Evolutionary conservation across 2,797 vertebrate genomes (phyloP).

Genomic region (Falco cherrug): DNA sequence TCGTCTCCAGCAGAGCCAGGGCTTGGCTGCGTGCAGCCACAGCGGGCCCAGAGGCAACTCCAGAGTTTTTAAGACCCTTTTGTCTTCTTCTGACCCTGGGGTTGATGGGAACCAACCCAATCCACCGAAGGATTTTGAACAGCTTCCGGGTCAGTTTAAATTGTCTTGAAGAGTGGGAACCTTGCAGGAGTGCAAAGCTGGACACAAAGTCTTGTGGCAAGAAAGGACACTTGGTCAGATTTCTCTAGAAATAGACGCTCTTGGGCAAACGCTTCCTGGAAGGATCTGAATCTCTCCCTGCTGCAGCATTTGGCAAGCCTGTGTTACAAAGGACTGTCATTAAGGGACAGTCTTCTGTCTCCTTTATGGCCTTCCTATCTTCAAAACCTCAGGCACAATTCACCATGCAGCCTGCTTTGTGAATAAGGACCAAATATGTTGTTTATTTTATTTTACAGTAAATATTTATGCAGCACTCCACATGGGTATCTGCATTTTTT

Average conservation of each 20-base stretch:
- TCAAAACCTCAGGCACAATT: background rate
- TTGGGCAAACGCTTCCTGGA: background rate
- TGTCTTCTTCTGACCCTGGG: background rate
- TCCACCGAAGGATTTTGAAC: background rate
- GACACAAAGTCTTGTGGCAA: background rate
- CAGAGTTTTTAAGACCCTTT: background rate
- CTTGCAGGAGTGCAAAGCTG: background rate
- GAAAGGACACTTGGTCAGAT: background rate
- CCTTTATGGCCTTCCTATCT: background rate
- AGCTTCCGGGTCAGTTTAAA: background rate
- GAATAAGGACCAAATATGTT: background rate
- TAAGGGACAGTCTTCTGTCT: background rate
- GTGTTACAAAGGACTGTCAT: background rate
- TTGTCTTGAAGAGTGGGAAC: background rate
- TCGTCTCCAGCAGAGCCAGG: background rate
- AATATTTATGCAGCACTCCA: slow-evolving; percentile 27
- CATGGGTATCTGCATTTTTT: background rate
- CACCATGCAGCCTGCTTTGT: background rate
- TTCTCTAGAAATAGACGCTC: background rate
- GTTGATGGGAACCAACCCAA: background rate
- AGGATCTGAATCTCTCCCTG: background rate
- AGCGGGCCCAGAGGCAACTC: background rate
- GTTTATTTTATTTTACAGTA: slow-evolving; percentile 37
- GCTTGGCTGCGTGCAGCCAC: background rate
- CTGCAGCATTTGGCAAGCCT: background rate